These are phyloP conservation scores for Spea multiplicata DNA, from an alignment of 2,113 vertebrate genomes.

Conservation along the genomic window DNA sequence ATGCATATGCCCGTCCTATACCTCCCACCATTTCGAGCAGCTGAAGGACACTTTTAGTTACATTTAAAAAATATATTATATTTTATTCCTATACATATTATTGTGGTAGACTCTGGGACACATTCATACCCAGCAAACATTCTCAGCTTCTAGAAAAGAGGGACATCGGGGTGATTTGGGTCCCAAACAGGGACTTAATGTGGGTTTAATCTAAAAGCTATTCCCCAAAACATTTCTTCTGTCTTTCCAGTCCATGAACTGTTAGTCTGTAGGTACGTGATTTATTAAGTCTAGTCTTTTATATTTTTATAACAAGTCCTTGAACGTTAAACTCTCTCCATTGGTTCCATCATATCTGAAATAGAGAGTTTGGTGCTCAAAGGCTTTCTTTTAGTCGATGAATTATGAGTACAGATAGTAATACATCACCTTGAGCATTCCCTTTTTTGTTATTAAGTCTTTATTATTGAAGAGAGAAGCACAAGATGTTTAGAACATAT, in stretches of 20 bases:
- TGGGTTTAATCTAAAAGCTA: too few relatives aligned
- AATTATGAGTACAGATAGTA: neutral
- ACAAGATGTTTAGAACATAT: neutral
- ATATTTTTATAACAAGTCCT: neutral
- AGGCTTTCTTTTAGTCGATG: neutral
- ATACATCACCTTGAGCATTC: neutral
- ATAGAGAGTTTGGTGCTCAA: neutral
- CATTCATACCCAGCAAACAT: too few relatives aligned
- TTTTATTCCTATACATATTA: too few relatives aligned
- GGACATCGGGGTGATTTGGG: too few relatives aligned
- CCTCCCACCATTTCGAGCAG: too few relatives aligned
- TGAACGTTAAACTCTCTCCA: neutral
- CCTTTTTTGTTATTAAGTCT: neutral
- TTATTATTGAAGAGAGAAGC: neutral
- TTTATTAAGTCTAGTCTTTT: neutral
- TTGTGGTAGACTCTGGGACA: too few relatives aligned
- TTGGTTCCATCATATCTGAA: neutral
- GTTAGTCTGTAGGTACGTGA: neutral
- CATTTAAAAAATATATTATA: too few relatives aligned
- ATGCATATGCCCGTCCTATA: too few relatives aligned
- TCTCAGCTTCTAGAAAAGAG: too few relatives aligned
- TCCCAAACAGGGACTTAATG: too few relatives aligned
- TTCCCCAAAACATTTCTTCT: too few relatives aligned
- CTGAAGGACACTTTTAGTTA: too few relatives aligned
- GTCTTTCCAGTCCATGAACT: neutral